phyloP scores from a whole-genome alignment of 2,797 vertebrate genomes.

The Anisognathus igniventris region DNA sequence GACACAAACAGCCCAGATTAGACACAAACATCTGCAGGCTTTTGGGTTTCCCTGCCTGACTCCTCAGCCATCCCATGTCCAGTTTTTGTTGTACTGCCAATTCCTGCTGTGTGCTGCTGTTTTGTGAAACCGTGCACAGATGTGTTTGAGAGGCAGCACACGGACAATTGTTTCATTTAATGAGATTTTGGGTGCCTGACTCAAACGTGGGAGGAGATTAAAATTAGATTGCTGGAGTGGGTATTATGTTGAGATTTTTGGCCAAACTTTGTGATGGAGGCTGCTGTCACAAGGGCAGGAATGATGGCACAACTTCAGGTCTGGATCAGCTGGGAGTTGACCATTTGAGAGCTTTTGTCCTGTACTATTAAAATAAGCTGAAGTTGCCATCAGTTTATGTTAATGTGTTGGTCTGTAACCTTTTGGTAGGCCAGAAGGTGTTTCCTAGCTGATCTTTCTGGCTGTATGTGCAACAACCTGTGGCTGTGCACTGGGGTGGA shows the following conservation, averaged over 20 bases:
- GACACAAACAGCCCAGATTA: not conserved
- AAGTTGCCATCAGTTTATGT: not conserved
- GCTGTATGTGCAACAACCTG: not conserved
- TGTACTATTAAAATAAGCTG: not conserved
- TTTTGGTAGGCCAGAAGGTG: not conserved
- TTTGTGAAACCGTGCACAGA: not conserved
- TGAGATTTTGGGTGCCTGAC: not conserved
- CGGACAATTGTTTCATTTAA: not conserved
- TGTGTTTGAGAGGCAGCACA: not conserved
- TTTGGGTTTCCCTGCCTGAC: not conserved
- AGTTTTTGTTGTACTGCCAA: not conserved
- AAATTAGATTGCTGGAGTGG: not conserved
- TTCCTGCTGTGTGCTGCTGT: not conserved
- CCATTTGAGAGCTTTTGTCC: not conserved
- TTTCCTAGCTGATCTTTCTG: not conserved
- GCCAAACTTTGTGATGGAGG: not conserved
- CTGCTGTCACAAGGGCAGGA: not conserved
- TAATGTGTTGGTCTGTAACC: not conserved
- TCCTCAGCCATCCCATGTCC: not conserved
- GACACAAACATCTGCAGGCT: not conserved
- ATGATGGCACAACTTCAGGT: not conserved
- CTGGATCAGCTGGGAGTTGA: not conserved
- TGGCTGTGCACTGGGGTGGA: not conserved
- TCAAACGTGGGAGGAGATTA: fast-evolving
- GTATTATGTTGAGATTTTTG: not conserved